Evolutionary conservation across 2,797 vertebrate species (phyloP).

Genomic region (Pipistrellus pygmaeus): DNA sequence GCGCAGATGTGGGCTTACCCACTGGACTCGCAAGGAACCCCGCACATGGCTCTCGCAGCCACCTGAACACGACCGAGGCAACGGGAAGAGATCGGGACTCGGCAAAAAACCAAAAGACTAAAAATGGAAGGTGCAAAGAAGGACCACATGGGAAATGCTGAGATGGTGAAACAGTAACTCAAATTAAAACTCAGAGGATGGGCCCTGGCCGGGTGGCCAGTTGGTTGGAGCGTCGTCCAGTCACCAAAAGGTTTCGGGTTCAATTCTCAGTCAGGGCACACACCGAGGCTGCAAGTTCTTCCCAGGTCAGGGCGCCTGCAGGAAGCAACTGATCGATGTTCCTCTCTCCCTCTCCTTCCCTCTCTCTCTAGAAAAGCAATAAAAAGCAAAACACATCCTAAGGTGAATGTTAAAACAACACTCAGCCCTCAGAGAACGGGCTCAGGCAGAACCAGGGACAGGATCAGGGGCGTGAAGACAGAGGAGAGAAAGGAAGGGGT

Average conservation of each 20-base stretch:
- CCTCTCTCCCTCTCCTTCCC: not conserved
- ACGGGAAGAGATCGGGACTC: not conserved
- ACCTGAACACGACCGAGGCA: not conserved
- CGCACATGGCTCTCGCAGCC: not conserved
- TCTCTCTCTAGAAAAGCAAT: not conserved
- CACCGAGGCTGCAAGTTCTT: not conserved
- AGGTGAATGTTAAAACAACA: not conserved
- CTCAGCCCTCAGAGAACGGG: too few species aligned
- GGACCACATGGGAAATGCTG: not conserved
- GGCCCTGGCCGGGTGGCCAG: not conserved
- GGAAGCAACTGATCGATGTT: not conserved
- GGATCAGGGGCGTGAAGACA: not conserved
- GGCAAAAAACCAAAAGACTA: not conserved
- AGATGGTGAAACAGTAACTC: not conserved
- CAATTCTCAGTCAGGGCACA: not conserved
- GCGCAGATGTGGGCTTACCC: not conserved
- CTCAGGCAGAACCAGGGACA: not conserved
- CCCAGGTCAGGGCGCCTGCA: not conserved
- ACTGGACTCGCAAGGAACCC: not conserved
- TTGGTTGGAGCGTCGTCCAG: not conserved
- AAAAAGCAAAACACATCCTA: not conserved
- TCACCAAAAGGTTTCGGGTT: not conserved
- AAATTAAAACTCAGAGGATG: not conserved
- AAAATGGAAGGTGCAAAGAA: conserved; percentile 6
- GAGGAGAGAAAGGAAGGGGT: not conserved